Evolutionary conservation across 2,888 invertebrate species (phyloP), one percentile per base, ranked within the genome.

Genomic region (Pomacea canaliculata): DNA sequence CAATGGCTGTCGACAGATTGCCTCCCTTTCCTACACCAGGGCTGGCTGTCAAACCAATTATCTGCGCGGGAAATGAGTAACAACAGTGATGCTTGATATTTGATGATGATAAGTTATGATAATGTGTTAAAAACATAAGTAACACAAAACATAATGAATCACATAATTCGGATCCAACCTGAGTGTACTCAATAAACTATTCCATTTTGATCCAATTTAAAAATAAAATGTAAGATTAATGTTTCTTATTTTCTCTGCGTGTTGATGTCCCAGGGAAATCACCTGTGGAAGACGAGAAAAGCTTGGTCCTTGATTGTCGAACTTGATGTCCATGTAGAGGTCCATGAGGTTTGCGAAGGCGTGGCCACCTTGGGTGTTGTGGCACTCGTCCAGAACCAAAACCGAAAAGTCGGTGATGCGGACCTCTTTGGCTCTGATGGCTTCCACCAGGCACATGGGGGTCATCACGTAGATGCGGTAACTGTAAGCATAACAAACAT

Each of bases 1-100:
- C n/a, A 7, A 62, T 60, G 8, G 74, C 69, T 2, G 37, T 62
- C 13, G n/a, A 12, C 60, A 74, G 49, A n/a, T 3, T 69, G 9
- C 74, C 74, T 2, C 60, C 68, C 16, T 19, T 19, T 13, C 74
- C 74, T 9, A 74, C 69, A 13, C 74, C 69, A 4, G 74, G 74
- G 51, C 74, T 74, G 60, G 74, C 74, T 23, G 68, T 74, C 27
- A 74, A 48, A 10, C 74, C 74, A 19, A 74, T 74, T 62, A 74
- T 62, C 74, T 74, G 63, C 10, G 27, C 10, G n/a, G 63, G 10
- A 12, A 63, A 63, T 16, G 19, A 63, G 12, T 10, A 13, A 56
- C 4, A 16, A 16, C 4, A 56, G 10, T 16, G 2, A 56, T 56
- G 16, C 8, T 37, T 37, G 37, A 37, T 37, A 37, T 37, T 37